Evolutionary conservation across 2,888 invertebrate species (phyloP).

Genomic region (Steinernema scapterisci): DNA sequence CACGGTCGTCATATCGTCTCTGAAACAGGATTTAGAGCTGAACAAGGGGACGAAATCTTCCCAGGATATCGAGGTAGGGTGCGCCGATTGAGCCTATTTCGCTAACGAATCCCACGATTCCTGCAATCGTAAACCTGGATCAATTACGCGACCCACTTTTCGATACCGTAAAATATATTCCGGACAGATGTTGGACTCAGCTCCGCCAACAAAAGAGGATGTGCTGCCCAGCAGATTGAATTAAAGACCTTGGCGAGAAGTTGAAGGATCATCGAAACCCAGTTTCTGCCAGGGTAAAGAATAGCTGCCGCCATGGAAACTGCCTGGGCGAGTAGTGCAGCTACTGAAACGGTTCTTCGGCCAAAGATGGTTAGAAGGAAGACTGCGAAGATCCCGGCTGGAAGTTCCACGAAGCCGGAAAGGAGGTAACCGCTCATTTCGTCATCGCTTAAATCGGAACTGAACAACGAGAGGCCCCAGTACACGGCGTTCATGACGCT

Average conservation of each 20-base stretch:
- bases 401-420: slow-evolving; percentile 63
- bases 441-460: slow-evolving; percentile 61
- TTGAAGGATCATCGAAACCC: slow-evolving; percentile 51
- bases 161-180: slow-evolving; percentile 56
- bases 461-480: slow-evolving; percentile 65
- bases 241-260: slow-evolving; percentile 61
- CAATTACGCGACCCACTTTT: neutral
- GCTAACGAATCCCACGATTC: slow-evolving; percentile 14
- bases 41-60: slow-evolving; percentile 36
- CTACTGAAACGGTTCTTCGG: slow-evolving; percentile 44
- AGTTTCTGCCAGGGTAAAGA: slow-evolving; percentile 45
- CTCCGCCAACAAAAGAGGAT: slow-evolving; percentile 59
- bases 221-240: slow-evolving; percentile 59
- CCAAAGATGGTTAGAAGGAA: slow-evolving; percentile 46
- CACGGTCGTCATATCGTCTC: slow-evolving; percentile 51
- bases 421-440: slow-evolving; percentile 64
- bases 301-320: slow-evolving; percentile 46
- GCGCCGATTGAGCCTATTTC: slow-evolving; percentile 58
- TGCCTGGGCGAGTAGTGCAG: slow-evolving; percentile 42
- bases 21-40: slow-evolving; percentile 22
- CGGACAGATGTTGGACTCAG: slow-evolving; percentile 59
- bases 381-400: slow-evolving; percentile 56
- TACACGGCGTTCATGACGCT: slow-evolving; percentile 64
- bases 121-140: neutral
- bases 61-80: slow-evolving; percentile 61